Conservation (phyloP, 1,140 invertebrate species). For the Achatina immaculata region DNA sequence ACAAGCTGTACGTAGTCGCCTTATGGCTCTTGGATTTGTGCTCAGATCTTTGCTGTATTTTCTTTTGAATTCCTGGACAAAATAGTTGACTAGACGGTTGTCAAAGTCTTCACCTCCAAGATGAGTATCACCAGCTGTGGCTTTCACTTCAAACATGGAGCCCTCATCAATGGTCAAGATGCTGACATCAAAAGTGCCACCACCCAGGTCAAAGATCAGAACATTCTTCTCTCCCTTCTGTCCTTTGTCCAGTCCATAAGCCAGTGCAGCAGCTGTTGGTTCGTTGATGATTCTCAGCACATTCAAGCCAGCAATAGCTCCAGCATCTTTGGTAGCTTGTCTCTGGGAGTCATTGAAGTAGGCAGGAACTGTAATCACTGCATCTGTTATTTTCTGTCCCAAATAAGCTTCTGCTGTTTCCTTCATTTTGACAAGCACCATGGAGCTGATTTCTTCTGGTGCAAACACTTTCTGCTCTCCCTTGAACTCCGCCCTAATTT, state of each 20-base stretch:
- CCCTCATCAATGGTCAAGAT: slow-evolving; percentile 62
- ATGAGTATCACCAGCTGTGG: slow-evolving; percentile 74
- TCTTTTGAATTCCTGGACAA: slow-evolving; percentile 94
- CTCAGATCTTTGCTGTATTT: slow-evolving; percentile 95
- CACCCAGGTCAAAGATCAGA: slow-evolving; percentile 44
- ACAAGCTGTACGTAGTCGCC: slow-evolving; percentile 90
- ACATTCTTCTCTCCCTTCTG: slow-evolving; percentile 73
- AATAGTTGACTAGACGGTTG: slow-evolving; percentile 94
- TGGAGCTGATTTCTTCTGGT: slow-evolving; percentile 87
- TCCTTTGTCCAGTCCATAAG: slow-evolving; percentile 72
- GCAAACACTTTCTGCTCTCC: slow-evolving; percentile 89
- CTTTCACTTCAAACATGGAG: slow-evolving; percentile 88
- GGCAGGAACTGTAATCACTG: slow-evolving; percentile 60
- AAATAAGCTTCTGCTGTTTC: slow-evolving; percentile 94
- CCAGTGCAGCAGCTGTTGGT: slow-evolving; percentile 73
- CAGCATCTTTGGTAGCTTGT: slow-evolving; percentile 60
- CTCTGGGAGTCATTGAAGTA: slow-evolving; percentile 73
- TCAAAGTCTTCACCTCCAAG: slow-evolving; percentile 98
- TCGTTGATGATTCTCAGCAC: slow-evolving; percentile 70
- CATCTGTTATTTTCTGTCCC: slow-evolving; percentile 48
- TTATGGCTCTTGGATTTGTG: slow-evolving; percentile 87
- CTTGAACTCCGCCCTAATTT: slow-evolving; percentile 87
- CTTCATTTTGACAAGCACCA: slow-evolving; percentile 89
- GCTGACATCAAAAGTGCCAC: slow-evolving; percentile 64
- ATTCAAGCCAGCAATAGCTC: slow-evolving; percentile 70